These are phyloP conservation scores for Eupithecia insigniata DNA, from an alignment of 2,888 invertebrate genomes.

Conservation along the genomic window DNA sequence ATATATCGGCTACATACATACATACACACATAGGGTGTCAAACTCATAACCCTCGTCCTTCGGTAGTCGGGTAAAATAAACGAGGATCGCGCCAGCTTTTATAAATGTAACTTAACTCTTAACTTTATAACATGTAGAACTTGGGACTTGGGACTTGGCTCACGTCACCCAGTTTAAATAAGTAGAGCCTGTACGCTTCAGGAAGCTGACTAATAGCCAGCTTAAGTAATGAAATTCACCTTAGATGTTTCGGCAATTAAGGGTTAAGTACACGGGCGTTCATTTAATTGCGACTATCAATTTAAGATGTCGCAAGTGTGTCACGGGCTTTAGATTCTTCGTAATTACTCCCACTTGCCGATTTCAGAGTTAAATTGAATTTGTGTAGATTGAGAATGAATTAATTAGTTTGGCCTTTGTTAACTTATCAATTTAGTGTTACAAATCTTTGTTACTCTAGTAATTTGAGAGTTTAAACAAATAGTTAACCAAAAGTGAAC, in stretches of 20 bases:
- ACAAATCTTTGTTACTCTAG: neutral
- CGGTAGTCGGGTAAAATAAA: no score
- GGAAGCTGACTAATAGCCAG: constrained; percentile 24
- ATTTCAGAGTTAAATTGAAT: constrained; percentile 22
- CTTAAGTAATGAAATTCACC: constrained; percentile 54
- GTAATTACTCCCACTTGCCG: constrained; percentile 22
- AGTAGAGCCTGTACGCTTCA: constrained; percentile 1
- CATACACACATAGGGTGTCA: no score
- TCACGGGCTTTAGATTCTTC: constrained; percentile 42
- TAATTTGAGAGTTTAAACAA: no score
- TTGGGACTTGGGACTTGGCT: neutral
- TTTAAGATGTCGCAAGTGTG: constrained; percentile 46
- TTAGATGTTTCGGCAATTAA: constrained; percentile 57
- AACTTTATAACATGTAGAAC: neutral
- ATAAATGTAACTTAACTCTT: neutral
- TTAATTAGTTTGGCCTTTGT: neutral
- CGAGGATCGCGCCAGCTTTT: no score
- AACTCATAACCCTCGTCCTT: no score
- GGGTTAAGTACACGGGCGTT: constrained; percentile 55
- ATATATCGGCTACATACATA: no score
- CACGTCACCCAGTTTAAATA: constrained; percentile 11
- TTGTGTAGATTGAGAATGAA: neutral
- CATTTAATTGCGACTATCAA: constrained; percentile 56
- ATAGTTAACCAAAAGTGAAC: no score
- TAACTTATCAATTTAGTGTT: neutral